Conservation (phyloP, 2,113 vertebrate genomes). For the Vimba vimba region DNA sequence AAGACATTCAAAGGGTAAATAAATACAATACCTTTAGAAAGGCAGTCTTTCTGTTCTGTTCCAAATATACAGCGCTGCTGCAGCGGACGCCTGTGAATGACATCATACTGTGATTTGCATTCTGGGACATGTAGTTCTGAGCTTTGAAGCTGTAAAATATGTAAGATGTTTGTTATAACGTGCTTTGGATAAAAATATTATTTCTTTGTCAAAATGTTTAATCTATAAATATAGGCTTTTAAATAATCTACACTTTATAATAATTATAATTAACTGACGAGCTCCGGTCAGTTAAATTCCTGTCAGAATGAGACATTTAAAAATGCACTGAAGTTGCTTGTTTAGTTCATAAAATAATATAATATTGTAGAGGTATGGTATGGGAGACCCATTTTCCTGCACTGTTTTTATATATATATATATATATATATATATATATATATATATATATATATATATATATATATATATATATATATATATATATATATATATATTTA, state of each 20-base stretch:
- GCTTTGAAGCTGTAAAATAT: neutral
- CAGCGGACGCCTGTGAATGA: conserved; percentile 40
- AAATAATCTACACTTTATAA: neutral
- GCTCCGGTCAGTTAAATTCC: neutral
- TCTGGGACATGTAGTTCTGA: conserved; percentile 65
- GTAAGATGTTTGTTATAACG: neutral
- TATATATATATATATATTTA: too few species aligned
- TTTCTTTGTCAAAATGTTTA: neutral
- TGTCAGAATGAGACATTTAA: neutral
- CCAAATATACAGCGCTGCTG: neutral
- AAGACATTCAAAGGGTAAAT: neutral
- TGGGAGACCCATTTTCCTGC: neutral
- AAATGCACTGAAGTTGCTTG: neutral
- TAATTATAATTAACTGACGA: neutral
- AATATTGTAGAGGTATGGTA: neutral
- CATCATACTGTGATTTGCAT: conserved; percentile 52
- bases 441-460: too few species aligned
- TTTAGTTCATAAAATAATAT: neutral
- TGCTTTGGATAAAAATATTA: neutral
- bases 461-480: too few species aligned
- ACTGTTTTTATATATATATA: neutral
- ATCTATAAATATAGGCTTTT: neutral
- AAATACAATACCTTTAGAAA: conserved; percentile 36
- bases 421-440: too few species aligned
- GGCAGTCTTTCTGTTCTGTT: neutral